Conservation (phyloP, 1,140 invertebrate species). For the Radopholus similis region DNA sequence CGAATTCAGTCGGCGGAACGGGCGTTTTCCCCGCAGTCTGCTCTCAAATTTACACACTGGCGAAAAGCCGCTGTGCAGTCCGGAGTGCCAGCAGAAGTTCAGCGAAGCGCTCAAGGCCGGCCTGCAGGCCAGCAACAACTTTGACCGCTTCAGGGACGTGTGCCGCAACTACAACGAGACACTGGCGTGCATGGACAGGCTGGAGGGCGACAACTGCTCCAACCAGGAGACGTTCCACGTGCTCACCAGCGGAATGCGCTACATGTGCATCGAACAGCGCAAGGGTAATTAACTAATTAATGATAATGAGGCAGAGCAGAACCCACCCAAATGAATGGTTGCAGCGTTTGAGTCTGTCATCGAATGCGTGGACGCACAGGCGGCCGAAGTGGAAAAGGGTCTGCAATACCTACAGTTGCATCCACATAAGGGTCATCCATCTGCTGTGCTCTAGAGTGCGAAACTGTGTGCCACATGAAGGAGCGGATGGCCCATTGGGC, state of each 20-base stretch:
- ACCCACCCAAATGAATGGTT: no score
- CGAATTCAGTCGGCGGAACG: neutral
- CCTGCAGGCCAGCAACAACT: conserved; percentile 14
- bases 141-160: conserved; percentile 18
- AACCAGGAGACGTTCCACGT: conserved; percentile 29
- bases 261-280: conserved; percentile 28
- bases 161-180: conserved; percentile 29
- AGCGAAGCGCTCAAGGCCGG: conserved; percentile 12
- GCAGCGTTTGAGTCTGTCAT: conserved; percentile 26
- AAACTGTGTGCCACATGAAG: conserved; percentile 18
- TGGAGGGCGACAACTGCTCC: conserved; percentile 6
- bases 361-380: conserved; percentile 26
- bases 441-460: no score
- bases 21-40: neutral
- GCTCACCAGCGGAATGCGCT: conserved; percentile 24
- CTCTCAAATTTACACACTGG: neutral
- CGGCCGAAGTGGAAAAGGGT: conserved; percentile 15
- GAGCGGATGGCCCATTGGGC: conserved; percentile 25
- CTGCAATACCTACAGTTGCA: no score
- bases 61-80: neutral
- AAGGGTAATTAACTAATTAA: conserved; percentile 1
- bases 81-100: conserved; percentile 8
- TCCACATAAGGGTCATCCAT: no score
- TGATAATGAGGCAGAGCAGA: neutral
- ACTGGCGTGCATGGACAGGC: conserved; percentile 14